phyloP scores from a whole-genome alignment of 1,140 invertebrate species.

The Euura lappo region DNA sequence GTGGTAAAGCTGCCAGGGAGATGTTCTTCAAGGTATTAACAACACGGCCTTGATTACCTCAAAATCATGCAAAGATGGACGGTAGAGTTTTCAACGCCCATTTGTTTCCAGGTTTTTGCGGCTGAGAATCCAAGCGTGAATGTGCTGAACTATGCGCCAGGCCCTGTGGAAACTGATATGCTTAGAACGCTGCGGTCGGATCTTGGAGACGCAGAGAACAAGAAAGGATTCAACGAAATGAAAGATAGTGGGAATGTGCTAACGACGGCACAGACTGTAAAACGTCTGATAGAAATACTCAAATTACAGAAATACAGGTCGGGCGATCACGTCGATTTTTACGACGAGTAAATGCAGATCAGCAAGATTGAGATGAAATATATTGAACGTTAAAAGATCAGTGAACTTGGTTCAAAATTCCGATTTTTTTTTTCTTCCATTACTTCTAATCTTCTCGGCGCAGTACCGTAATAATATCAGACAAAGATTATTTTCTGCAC shows the following conservation, averaged over 20 bases:
- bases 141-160: conserved; percentile 92
- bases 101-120: conserved; percentile 67
- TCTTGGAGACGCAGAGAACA: conserved; percentile 65
- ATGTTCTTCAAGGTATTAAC: conserved; percentile 82
- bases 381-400: too few relatives aligned
- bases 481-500: too few relatives aligned
- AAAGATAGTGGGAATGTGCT: conserved; percentile 68
- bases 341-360: conserved; percentile 59
- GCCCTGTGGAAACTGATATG: conserved; percentile 93
- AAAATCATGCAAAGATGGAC: neutral
- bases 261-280: conserved; percentile 77
- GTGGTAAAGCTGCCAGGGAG: conserved; percentile 89
- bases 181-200: conserved; percentile 69
- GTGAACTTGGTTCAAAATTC: too few relatives aligned
- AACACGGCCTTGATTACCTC: neutral
- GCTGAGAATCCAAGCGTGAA: conserved; percentile 77
- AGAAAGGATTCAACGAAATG: conserved; percentile 67
- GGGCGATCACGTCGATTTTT: conserved; percentile 89
- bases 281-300: conserved; percentile 75
- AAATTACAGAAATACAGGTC: conserved; percentile 76
- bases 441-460: too few relatives aligned
- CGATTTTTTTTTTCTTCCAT: too few relatives aligned
- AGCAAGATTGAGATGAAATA: too few relatives aligned
- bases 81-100: conserved; percentile 16
- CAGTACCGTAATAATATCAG: too few relatives aligned